Evolutionary conservation across 2,113 vertebrate species (phyloP).

Genomic region (Meles meles): DNA sequence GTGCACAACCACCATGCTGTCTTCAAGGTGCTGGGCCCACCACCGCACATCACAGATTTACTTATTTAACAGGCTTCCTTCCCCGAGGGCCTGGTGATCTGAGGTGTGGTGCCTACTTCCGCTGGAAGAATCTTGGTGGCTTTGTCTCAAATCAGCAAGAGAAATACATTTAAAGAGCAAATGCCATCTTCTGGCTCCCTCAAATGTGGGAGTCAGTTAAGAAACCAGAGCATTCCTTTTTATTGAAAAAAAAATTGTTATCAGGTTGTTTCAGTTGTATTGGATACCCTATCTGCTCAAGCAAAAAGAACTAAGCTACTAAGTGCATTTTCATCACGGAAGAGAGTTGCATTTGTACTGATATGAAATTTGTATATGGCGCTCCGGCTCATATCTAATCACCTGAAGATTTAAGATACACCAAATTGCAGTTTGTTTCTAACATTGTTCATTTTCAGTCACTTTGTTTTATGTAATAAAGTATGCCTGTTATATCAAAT

Average conservation of each 20-base stretch:
- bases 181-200: constrained; percentile 28
- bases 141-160: constrained; percentile 57
- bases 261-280: constrained; percentile 43
- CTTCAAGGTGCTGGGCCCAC: constrained; percentile 28
- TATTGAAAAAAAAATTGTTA: constrained; percentile 25
- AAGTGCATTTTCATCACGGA: neutral
- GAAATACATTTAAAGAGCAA: neutral
- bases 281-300: neutral
- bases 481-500: constrained; percentile 60
- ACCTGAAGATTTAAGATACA: constrained; percentile 27
- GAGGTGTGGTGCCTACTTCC: neutral
- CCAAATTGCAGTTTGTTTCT: neutral
- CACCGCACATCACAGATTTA: neutral
- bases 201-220: neutral
- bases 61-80: neutral
- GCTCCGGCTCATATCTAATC: constrained; percentile 34
- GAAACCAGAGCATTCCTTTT: constrained; percentile 71
- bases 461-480: constrained; percentile 62
- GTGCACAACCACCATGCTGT: neutral
- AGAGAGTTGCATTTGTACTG: constrained; percentile 36
- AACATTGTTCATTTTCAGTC: constrained; percentile 51
- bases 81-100: neutral
- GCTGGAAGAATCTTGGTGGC: constrained; percentile 3
- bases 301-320: neutral
- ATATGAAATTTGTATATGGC: neutral